Base-by-base conservation (phyloP, 1,140 invertebrate genomes). In the Aphidius gifuensis region DNA sequence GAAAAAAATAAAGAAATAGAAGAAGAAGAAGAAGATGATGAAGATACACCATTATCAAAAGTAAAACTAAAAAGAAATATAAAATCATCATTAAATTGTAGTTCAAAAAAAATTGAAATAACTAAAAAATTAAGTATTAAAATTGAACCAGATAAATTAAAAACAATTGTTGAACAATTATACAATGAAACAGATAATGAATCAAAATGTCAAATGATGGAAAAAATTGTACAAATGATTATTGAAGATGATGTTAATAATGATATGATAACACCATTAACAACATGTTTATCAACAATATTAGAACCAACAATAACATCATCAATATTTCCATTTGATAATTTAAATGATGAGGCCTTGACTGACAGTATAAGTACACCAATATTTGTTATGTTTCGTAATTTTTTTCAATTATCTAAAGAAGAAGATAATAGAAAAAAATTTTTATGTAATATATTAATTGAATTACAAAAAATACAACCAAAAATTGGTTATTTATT, bases 11-110 rank as follows among this genome's bases (percentile, higher is more conserved):
- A 78, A 23, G 73, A 71, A 40, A 77, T 75, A 61, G 66, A 66
- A 50, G 88, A 89, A 64, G 88, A 91, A 67, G 89, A 91, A 64
- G 92, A 93, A 39, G 92, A 96, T 72, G 92, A 94, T 74, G 93
- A 95, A 70, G 92, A 94, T 73, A 84, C 93, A 61, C 91, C 90
- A 44, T 74, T 92, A 43, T 88, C 89, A 58, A 88, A 88, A 74
- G 85, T 90, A 23, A 81, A 78, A 74, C 74, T 80, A 70, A 84
- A 76, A 78, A 84, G 74, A 64, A 81, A 71, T 50, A 74, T 73
- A 58, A 80, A 69, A 65, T 75, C 72, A 54, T 58, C 58, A 9
- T 16, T 73, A 38, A 75, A 79, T 50, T 76, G 74, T 58, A 64
- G 75, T 6, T 51, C 59, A 66, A 84, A 71, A 73, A 82, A 76